Conservation (phyloP, 2,888 invertebrate genomes). For the Galeopsomyia nigrocyanea region DNA sequence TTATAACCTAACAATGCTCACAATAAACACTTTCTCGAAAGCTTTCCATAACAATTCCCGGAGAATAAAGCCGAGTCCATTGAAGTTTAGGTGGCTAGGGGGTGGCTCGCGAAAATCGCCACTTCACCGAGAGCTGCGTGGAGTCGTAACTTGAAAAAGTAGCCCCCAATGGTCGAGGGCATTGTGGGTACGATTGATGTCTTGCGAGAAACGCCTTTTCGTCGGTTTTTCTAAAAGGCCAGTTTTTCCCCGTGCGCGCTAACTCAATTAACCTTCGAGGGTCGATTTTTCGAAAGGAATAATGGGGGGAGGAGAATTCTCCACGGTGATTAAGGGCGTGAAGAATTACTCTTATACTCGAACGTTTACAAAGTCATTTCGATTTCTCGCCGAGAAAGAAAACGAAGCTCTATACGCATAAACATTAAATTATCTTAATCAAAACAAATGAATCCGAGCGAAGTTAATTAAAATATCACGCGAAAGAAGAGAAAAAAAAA, state of each 20-base stretch:
- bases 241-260: conserved; percentile 29
- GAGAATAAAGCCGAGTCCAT: conserved; percentile 16
- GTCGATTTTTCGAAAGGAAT: conserved; percentile 28
- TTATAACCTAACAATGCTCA: conserved; percentile 42
- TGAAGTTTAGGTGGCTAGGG: not conserved
- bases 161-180: conserved; percentile 1
- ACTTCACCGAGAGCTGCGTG: conserved; percentile 9
- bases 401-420: too few relatives aligned
- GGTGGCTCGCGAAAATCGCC: conserved; percentile 51
- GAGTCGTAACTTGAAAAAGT: conserved; percentile 32
- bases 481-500: conserved; percentile 12
- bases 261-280: conserved; percentile 42
- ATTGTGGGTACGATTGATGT: conserved; percentile 62
- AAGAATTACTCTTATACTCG: conserved; percentile 6
- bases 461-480: not conserved
- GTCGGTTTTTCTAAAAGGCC: conserved; percentile 22
- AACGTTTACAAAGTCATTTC: not conserved
- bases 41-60: conserved; percentile 13
- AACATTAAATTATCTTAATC: too few relatives aligned
- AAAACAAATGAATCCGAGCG: too few relatives aligned
- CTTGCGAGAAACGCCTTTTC: conserved; percentile 54
- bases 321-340: conserved; percentile 12
- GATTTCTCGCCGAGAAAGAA: too few relatives aligned
- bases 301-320: conserved; percentile 8
- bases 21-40: conserved; percentile 28